Base-by-base conservation (phyloP, 2,888 invertebrate species). In the Thera britannica region DNA sequence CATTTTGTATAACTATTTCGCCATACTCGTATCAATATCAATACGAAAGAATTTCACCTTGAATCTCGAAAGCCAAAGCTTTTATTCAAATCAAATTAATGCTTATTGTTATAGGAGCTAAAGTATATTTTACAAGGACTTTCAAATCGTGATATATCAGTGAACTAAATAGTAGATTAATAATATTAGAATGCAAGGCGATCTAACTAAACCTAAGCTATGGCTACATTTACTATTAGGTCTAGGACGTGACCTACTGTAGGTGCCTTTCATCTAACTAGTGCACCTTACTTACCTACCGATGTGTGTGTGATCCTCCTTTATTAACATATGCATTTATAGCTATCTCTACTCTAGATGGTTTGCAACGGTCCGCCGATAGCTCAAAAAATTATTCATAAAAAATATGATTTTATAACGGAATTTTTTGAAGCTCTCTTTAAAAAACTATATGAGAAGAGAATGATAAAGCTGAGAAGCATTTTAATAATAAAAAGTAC, bases 31-130 rank as follows among this genome's bases (percentile, higher is more conserved):
- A 79, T 70, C 65, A 72, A 70, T 68, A 69, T 70, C 64, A 72
- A 70, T 69, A 71, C 70, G 68, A 71, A 84, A 84, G 84, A 87
- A 86, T 88, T 84, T 87, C 85, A 83, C 88, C 88, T 88, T 88
- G 88, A 82, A 77, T 77, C 78, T 84, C 78, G 87, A 88, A 88
- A 89, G 88, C 83, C 81, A 79, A 74, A 68, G 69, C 75, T 73
- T 69, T 60, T 57, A 65, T 62, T 59, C 38, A 44, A 67, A 59
- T 51, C 5, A 51, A 62, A 63, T 62, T 58, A 58, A 41, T 36
- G 38, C 51, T 52, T 68, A 63, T 63, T 68, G 59, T 63, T 60
- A 51, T 34, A 6, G 60, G 3, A 8, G 35, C 6, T 68, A 61
- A 52, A 59, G 44, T 55, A 41, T 61, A 57, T 56, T 59, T 52